phyloP scores from a whole-genome alignment of 1,140 invertebrate species.

The Drosophila tani region DNA sequence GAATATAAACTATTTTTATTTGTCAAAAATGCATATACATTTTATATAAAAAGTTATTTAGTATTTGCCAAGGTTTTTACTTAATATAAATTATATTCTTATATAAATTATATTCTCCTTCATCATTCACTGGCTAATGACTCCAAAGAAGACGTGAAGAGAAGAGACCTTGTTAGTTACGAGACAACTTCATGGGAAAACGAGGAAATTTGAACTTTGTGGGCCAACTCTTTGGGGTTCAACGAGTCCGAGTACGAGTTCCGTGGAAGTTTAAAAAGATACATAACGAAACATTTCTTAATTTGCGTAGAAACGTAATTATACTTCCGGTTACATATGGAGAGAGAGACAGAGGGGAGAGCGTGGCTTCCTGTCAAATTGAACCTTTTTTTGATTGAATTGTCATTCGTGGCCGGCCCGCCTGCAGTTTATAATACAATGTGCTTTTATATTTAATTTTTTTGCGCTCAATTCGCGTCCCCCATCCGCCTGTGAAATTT shows the following conservation, averaged over 20 bases:
- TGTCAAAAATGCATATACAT: neutral
- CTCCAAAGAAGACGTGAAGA: neutral
- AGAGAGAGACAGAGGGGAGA: neutral
- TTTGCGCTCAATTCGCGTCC: slow-evolving; percentile 6
- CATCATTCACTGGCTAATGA: slow-evolving; percentile 9
- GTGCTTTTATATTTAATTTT: slow-evolving; percentile 3
- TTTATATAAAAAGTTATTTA: too few relatives aligned
- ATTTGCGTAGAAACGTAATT: slow-evolving; percentile 22
- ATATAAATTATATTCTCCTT: neutral
- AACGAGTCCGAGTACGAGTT: slow-evolving; percentile 21
- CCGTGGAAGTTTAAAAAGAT: slow-evolving; percentile 7
- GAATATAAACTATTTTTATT: neutral
- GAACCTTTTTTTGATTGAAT: slow-evolving; percentile 48
- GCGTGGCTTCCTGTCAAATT: neutral
- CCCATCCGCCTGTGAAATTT: slow-evolving; percentile 50
- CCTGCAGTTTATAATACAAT: slow-evolving; percentile 17
- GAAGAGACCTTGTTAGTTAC: slow-evolving; percentile 4
- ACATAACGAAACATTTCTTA: slow-evolving; percentile 5
- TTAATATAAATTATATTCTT: too few relatives aligned
- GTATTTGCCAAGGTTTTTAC: too few relatives aligned
- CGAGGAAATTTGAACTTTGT: slow-evolving; percentile 38
- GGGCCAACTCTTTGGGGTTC: slow-evolving; percentile 13
- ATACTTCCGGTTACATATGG: slow-evolving; percentile 28
- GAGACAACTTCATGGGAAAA: slow-evolving; percentile 39
- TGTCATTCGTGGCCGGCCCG: slow-evolving; percentile 17